A percentile compares a stretch with the other conserved stretches of the same genome.
Evolutionary conservation across 2,888 invertebrate species (phyloP).

Genomic region (Carabus problematicus): DNA sequence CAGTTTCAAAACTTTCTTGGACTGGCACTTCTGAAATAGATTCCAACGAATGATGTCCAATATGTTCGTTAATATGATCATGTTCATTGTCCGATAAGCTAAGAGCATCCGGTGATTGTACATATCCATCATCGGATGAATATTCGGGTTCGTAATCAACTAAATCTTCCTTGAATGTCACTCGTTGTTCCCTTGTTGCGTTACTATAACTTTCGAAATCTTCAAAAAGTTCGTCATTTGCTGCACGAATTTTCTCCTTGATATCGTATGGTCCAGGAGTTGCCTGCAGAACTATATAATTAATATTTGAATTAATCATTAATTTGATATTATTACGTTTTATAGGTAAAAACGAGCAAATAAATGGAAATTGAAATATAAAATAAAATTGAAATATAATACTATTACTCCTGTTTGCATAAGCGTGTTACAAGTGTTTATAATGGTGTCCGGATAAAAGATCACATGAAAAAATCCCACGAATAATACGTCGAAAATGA

Average conservation of each 20-base stretch:
- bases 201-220: conserved; percentile 46
- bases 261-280: conserved; percentile 65
- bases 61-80: conserved; percentile 9
- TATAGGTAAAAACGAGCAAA: background rate
- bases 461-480: no score
- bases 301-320: background rate
- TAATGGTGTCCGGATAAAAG: no score
- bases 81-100: conserved; percentile 56
- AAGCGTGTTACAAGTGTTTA: no score
- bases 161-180: conserved; percentile 61
- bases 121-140: conserved; percentile 54
- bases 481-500: no score
- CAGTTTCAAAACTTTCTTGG: background rate
- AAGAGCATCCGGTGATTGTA: conserved; percentile 49
- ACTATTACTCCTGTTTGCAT: no score
- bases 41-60: background rate
- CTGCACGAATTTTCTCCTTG: conserved; percentile 63
- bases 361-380: no score
- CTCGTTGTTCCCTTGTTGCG: conserved; percentile 53
- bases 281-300: conserved; percentile 58
- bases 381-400: no score
- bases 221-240: conserved; percentile 62
- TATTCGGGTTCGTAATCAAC: conserved; percentile 62
- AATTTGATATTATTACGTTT: background rate
- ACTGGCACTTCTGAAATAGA: background rate